These are phyloP conservation scores for Rhagonycha lutea DNA, from an alignment of 2,888 invertebrate genomes.

Conservation along the genomic window DNA sequence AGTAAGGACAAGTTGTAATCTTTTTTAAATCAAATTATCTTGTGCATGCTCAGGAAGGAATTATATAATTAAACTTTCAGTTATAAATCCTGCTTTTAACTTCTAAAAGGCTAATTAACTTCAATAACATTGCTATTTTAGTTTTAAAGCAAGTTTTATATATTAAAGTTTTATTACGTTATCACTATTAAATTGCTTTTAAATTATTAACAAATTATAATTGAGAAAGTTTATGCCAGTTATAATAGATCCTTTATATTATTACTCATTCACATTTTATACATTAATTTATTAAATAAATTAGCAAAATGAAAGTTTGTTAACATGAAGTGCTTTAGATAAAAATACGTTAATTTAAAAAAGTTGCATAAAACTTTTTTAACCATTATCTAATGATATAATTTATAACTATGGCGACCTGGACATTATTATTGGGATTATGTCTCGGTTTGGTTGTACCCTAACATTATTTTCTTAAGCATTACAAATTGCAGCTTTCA, in stretches of 20 bases:
- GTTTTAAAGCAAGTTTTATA: not conserved
- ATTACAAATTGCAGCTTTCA: slow-evolving; percentile 45
- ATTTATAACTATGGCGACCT: slow-evolving; percentile 33
- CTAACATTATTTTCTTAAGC: slow-evolving; percentile 47
- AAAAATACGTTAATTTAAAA: not conserved
- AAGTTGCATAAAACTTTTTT: not conserved
- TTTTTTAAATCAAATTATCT: not conserved
- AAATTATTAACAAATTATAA: not conserved
- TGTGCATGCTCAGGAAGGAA: not conserved
- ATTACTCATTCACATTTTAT: not conserved
- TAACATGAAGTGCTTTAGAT: not conserved
- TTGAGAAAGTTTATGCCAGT: not conserved
- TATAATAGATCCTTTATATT: not conserved
- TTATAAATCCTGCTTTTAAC: not conserved
- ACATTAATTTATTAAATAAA: not conserved
- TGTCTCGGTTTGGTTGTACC: slow-evolving; percentile 24
- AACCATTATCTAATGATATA: slow-evolving; percentile 3
- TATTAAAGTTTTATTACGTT: not conserved
- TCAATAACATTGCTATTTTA: not conserved
- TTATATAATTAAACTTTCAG: not conserved
- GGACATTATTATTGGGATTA: slow-evolving; percentile 37
- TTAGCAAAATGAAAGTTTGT: not conserved
- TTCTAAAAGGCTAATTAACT: not conserved
- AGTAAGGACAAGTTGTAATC: slow-evolving; percentile 44
- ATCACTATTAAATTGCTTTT: not conserved